Conservation (phyloP, 2,113 vertebrate genomes). For the Oplegnathus fasciatus region DNA sequence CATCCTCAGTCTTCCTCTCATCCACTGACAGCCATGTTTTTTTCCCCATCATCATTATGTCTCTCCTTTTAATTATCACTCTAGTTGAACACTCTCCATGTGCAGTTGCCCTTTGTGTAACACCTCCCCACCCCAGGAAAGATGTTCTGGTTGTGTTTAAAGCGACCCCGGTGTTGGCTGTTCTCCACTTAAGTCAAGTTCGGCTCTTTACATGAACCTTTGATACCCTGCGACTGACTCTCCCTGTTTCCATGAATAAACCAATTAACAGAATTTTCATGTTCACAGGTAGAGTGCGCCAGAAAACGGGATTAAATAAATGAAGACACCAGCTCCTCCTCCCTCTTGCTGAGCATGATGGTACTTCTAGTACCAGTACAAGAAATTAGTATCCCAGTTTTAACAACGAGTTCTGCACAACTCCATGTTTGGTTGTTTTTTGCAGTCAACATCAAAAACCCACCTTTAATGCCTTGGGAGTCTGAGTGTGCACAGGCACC, state of each 20-base stretch:
- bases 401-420: not conserved
- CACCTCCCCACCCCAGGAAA: not conserved
- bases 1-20: not conserved
- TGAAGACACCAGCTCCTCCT: not conserved
- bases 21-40: not conserved
- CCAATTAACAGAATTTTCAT: slow-evolving; percentile 13
- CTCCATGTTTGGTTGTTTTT: not conserved
- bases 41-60: not conserved
- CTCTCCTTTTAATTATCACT: not conserved
- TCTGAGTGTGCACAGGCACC: not conserved
- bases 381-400: not conserved
- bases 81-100: not conserved
- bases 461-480: not conserved
- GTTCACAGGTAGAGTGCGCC: slow-evolving; percentile 18
- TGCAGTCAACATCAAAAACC: not conserved
- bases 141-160: not conserved
- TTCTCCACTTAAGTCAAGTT: not conserved
- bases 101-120: not conserved
- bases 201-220: not conserved
- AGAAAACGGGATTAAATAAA: slow-evolving; percentile 35
- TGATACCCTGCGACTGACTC: not conserved
- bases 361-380: not conserved
- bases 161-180: not conserved
- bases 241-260: slow-evolving; percentile 23
- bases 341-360: not conserved